These are phyloP conservation scores for Mesocricetus auratus DNA, from an alignment of 2,113 vertebrate species.

Conservation along the genomic window DNA sequence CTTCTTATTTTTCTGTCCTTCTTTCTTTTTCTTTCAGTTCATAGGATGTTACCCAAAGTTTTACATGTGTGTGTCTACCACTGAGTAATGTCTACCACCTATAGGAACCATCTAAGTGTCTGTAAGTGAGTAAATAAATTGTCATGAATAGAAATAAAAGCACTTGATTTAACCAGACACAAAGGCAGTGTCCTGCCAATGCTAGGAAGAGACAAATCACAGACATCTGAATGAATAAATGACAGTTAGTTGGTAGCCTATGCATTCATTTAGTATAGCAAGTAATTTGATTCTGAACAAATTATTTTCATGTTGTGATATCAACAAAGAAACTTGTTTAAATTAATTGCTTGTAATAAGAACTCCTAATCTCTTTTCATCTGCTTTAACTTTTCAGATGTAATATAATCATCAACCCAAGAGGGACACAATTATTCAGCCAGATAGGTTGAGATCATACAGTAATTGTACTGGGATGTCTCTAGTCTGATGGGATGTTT, in stretches of 20 bases:
- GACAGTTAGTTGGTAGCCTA: background rate
- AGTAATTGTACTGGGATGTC: slow-evolving; percentile 39
- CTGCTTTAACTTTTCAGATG: background rate
- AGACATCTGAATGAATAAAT: background rate
- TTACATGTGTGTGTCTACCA: background rate
- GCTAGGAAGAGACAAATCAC: background rate
- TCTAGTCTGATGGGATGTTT: slow-evolving; percentile 47
- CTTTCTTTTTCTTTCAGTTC: no score
- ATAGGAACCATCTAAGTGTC: background rate
- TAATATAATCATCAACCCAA: slow-evolving; percentile 20
- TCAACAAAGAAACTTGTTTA: background rate
- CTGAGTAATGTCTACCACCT: background rate
- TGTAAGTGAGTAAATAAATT: background rate
- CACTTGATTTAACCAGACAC: background rate
- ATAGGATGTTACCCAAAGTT: background rate
- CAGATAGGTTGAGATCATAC: slow-evolving; percentile 12
- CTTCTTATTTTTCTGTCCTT: no score
- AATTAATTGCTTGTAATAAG: slow-evolving; percentile 33
- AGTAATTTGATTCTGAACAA: background rate
- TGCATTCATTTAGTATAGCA: background rate
- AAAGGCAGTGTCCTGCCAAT: background rate
- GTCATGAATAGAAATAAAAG: background rate
- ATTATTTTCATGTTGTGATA: slow-evolving; percentile 36
- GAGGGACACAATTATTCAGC: slow-evolving; percentile 9
- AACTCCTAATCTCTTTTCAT: slow-evolving; percentile 19